A percentile compares a stretch with the other conserved stretches of the same genome.
Conservation (phyloP, 1,140 invertebrate species). For the Propsilocerus akamusi region DNA sequence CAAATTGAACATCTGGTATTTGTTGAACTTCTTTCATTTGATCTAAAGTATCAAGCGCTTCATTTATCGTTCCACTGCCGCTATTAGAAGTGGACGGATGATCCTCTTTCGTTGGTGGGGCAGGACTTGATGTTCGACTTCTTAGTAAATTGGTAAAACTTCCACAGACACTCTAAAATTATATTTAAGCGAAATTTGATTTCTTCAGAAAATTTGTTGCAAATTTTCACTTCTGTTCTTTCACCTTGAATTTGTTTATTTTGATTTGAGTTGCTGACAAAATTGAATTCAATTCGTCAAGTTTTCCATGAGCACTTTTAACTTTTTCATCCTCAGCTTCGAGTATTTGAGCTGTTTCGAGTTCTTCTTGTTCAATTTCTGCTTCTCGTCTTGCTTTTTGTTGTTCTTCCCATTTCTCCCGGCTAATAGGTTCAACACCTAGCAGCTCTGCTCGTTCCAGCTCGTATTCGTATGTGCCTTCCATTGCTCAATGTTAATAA, state of each 20-base stretch:
- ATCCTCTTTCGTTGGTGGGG: slow-evolving; percentile 19
- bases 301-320: slow-evolving; percentile 45
- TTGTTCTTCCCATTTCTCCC: slow-evolving; percentile 36
- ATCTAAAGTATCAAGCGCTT: slow-evolving; percentile 27
- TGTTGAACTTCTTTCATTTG: slow-evolving; percentile 17
- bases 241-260: slow-evolving; percentile 71
- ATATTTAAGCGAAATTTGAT: not conserved
- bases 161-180: slow-evolving; percentile 36
- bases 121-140: slow-evolving; percentile 25
- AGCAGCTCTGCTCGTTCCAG: slow-evolving; percentile 53
- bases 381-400: slow-evolving; percentile 13
- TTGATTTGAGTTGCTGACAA: slow-evolving; percentile 67
- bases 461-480: slow-evolving; percentile 46
- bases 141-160: slow-evolving; percentile 40
- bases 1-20: slow-evolving; percentile 15
- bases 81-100: slow-evolving; percentile 22
- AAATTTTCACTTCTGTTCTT: not conserved
- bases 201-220: not conserved
- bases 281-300: slow-evolving; percentile 68
- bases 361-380: slow-evolving; percentile 18
- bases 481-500: slow-evolving; percentile 8
- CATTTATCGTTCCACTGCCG: no score
- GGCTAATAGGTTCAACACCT: slow-evolving; percentile 39
- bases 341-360: slow-evolving; percentile 31
- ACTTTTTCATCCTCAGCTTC: slow-evolving; percentile 48